Evolutionary conservation across 2,113 vertebrate genomes (phyloP).

Genomic region (Ovis canadensis): DNA sequence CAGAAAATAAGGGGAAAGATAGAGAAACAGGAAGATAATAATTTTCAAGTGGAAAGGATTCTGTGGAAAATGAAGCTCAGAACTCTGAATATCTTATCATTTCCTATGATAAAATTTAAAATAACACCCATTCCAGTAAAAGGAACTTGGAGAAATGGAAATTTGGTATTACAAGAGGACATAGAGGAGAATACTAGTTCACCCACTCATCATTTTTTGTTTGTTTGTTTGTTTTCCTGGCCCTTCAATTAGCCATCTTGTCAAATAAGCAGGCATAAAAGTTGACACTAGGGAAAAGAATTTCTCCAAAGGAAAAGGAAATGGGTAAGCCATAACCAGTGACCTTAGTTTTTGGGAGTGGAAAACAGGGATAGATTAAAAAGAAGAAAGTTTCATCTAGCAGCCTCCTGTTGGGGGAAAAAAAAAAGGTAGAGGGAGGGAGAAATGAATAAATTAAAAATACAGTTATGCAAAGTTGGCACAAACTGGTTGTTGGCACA

Average conservation of each 20-base stretch:
- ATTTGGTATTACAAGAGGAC: background rate
- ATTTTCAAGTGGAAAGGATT: background rate
- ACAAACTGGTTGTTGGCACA: background rate
- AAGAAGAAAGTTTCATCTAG: background rate
- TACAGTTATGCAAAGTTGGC: background rate
- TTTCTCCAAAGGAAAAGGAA: background rate
- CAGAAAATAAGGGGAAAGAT: background rate
- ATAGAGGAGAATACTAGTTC: background rate
- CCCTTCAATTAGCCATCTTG: background rate
- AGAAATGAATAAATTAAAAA: background rate
- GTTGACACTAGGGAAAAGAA: background rate
- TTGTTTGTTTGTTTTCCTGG: background rate
- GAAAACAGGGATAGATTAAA: background rate
- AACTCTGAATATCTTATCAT: background rate
- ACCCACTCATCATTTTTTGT: background rate
- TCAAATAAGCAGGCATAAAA: background rate
- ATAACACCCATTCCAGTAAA: background rate
- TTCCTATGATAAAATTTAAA: background rate
- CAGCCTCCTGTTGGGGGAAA: background rate
- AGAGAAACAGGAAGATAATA: background rate
- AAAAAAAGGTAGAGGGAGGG: background rate
- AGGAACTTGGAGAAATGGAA: background rate
- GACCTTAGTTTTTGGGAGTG: background rate
- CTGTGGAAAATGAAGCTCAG: background rate
- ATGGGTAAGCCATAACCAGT: background rate